Conservation (phyloP, 2,888 invertebrate species). For the Acronicta alni region DNA sequence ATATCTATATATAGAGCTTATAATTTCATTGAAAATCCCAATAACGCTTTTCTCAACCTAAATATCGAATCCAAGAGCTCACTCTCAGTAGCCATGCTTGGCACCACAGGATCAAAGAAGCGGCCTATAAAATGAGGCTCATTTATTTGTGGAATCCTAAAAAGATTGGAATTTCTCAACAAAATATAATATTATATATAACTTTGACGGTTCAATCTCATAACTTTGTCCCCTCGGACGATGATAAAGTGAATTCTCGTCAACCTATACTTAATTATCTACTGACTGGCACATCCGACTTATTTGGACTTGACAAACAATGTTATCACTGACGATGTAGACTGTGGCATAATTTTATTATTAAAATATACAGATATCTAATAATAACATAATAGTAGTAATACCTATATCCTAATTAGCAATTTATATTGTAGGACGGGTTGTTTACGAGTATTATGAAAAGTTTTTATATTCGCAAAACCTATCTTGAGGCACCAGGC, state of each 20-base stretch:
- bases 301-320: conserved; percentile 31
- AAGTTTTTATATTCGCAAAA: too few relatives aligned
- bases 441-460: too few relatives aligned
- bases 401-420: too few relatives aligned
- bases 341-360: not conserved
- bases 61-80: not conserved
- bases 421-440: too few relatives aligned
- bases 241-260: conserved; percentile 42
- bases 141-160: conserved; percentile 16
- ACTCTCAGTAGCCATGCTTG: not conserved
- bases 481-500: too few relatives aligned
- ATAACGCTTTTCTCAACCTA: not conserved
- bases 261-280: conserved; percentile 38
- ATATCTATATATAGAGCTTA: too few relatives aligned
- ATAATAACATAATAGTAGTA: too few relatives aligned
- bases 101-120: not conserved
- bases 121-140: too few relatives aligned
- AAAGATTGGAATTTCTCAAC: conserved; percentile 14
- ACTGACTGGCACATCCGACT: conserved; percentile 19
- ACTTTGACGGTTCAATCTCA: conserved; percentile 39
- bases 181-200: conserved; percentile 29
- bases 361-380: not conserved
- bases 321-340: not conserved
- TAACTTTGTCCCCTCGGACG: conserved; percentile 28
- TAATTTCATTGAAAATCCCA: not conserved